Evolutionary conservation across 2,797 vertebrate genomes (phyloP).

Genomic region (Lagocephalus sceleratus): DNA sequence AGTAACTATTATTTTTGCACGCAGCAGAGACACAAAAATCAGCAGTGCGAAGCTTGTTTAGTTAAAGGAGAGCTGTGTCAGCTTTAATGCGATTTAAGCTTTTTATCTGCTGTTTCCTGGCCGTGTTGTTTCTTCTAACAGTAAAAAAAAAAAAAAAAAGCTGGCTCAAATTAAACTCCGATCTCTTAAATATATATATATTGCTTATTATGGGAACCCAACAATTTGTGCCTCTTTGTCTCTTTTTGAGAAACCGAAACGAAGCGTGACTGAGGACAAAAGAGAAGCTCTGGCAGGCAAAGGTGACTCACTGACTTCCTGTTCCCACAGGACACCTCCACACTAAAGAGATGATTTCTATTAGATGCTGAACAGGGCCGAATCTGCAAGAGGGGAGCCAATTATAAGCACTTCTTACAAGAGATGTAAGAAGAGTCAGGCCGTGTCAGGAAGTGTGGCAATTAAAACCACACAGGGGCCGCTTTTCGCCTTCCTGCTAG

Average conservation of each 20-base stretch:
- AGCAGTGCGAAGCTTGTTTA: too few relatives aligned
- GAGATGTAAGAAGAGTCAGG: conserved; percentile 54
- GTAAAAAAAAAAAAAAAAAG: too few relatives aligned
- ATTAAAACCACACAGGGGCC: conserved; percentile 66
- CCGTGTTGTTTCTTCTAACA: too few relatives aligned
- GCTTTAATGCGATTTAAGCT: too few relatives aligned
- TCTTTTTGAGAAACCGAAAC: background rate
- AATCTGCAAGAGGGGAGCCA: conserved; percentile 67
- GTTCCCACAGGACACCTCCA: conserved; percentile 64
- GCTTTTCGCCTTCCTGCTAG: conserved; percentile 47
- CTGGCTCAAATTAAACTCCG: background rate
- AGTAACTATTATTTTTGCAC: too few relatives aligned
- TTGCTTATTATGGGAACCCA: too few relatives aligned
- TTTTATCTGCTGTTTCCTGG: too few relatives aligned
- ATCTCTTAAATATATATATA: background rate
- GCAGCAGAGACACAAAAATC: too few relatives aligned
- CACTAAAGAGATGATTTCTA: conserved; percentile 67
- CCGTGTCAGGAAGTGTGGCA: conserved; percentile 60
- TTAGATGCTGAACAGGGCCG: conserved; percentile 59
- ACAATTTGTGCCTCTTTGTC: background rate
- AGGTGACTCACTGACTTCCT: conserved; percentile 65
- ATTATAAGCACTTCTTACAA: conserved; percentile 65
- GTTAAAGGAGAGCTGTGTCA: too few relatives aligned
- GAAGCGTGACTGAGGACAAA: conserved; percentile 55
- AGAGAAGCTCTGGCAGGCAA: conserved; percentile 38